A percentile compares a stretch with the other conserved stretches of the same genome.
These are phyloP conservation scores for Ectobius pallidus DNA, from an alignment of 2,888 invertebrate species.

Conservation along the genomic window DNA sequence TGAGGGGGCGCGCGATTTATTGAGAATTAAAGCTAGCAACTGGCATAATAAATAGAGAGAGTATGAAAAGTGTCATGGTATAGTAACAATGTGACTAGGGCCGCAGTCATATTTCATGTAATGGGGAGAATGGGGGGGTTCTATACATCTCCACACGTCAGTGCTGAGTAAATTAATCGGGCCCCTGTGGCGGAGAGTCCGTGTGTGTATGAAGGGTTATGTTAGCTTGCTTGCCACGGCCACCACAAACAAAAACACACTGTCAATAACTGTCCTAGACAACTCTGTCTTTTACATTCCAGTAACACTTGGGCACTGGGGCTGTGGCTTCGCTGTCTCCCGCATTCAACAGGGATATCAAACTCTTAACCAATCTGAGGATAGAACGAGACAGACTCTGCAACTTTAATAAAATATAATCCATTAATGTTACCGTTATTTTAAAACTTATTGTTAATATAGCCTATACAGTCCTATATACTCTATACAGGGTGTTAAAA, in stretches of 20 bases:
- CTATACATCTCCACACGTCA: conserved; percentile 28
- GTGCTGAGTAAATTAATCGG: conserved; percentile 35
- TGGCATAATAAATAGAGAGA: conserved; percentile 9
- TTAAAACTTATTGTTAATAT: too few relatives aligned
- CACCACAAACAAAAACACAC: neutral
- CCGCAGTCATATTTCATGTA: conserved; percentile 36
- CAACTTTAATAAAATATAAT: too few relatives aligned
- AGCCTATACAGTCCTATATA: too few relatives aligned
- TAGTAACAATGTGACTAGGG: conserved; percentile 13
- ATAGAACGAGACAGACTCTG: too few relatives aligned
- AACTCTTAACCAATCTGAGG: too few relatives aligned
- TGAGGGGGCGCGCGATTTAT: neutral
- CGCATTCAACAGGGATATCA: too few relatives aligned
- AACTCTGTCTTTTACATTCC: too few relatives aligned
- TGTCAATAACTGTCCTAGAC: too few relatives aligned
- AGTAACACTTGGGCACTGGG: too few relatives aligned
- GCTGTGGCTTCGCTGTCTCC: too few relatives aligned
- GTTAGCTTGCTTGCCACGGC: neutral
- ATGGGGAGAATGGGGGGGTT: neutral
- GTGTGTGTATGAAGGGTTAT: conserved; percentile 28
- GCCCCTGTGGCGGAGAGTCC: conserved; percentile 19
- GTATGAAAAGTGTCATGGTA: conserved; percentile 22
- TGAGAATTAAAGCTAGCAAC: neutral
- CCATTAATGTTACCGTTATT: too few relatives aligned
- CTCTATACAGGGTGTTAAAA: too few relatives aligned